These are phyloP conservation scores for Pseudococcus viburni DNA, from an alignment of 2,888 invertebrate species.

Conservation along the genomic window DNA sequence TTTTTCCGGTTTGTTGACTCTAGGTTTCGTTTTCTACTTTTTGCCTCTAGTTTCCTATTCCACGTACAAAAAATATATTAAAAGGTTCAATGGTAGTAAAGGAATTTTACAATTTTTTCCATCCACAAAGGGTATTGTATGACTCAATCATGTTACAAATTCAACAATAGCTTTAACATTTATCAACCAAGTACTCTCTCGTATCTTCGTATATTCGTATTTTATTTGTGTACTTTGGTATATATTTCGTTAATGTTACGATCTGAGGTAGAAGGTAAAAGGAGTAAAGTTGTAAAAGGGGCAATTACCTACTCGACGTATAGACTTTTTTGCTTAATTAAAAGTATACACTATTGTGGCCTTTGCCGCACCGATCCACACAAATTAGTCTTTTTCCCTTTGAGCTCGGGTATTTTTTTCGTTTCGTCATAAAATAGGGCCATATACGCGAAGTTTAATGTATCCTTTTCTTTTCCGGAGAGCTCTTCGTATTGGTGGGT, in stretches of 20 bases:
- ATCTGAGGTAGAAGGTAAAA: neutral
- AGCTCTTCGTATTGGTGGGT: neutral
- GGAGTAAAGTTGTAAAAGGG: constrained; percentile 2
- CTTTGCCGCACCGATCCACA: neutral
- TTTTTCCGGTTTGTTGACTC: constrained; percentile 47
- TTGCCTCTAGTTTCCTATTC: neutral
- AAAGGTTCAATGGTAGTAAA: constrained; percentile 22
- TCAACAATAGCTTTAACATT: constrained; percentile 24
- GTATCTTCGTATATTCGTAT: neutral
- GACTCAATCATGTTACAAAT: constrained; percentile 24
- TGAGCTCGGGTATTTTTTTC: neutral
- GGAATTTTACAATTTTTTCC: constrained; percentile 27
- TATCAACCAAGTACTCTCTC: constrained; percentile 12
- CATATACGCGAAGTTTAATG: constrained; percentile 21
- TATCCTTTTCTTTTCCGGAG: neutral
- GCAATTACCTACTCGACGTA: constrained; percentile 10
- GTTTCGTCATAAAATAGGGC: constrained; percentile 21
- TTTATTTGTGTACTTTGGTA: neutral
- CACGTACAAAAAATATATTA: constrained; percentile 18
- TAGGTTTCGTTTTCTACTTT: neutral
- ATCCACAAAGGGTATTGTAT: neutral
- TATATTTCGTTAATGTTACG: neutral
- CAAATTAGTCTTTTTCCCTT: constrained; percentile 18
- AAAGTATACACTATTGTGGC: neutral
- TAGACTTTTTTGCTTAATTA: constrained; percentile 34